phyloP scores from a whole-genome alignment of 1,140 invertebrate species.

The Danaus plexippus region DNA sequence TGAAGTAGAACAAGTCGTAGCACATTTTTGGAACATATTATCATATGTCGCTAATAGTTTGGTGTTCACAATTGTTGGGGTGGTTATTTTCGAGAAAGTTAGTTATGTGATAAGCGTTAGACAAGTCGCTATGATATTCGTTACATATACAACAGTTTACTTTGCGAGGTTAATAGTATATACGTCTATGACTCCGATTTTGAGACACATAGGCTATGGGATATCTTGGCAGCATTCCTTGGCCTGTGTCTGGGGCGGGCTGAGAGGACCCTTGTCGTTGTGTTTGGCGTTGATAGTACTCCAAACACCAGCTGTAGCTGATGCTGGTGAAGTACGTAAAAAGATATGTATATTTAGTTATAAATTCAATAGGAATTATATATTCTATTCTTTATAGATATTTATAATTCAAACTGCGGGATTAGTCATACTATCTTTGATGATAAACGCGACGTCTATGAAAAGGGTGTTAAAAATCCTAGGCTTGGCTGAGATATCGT shows the following conservation, averaged over 20 bases:
- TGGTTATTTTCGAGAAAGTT: slow-evolving; percentile 55
- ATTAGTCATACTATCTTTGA: slow-evolving; percentile 47
- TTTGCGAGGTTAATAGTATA: slow-evolving; percentile 52
- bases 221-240: slow-evolving; percentile 58
- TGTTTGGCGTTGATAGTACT: slow-evolving; percentile 53
- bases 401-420: slow-evolving; percentile 60
- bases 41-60: slow-evolving; percentile 47
- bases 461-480: slow-evolving; percentile 48
- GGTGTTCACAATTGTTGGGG: slow-evolving; percentile 56
- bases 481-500: slow-evolving; percentile 54
- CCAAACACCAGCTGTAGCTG: slow-evolving; percentile 38
- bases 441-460: slow-evolving; percentile 60
- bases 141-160: slow-evolving; percentile 57
- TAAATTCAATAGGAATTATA: slow-evolving; percentile 2
- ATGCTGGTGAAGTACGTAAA: slow-evolving; percentile 45
- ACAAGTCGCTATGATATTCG: slow-evolving; percentile 51
- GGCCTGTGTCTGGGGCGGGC: slow-evolving; percentile 58
- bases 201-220: slow-evolving; percentile 47
- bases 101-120: slow-evolving; percentile 43
- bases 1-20: slow-evolving; percentile 47
- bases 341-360: background rate
- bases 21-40: slow-evolving; percentile 49
- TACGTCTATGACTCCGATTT: slow-evolving; percentile 45
- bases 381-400: slow-evolving; percentile 32
- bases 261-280: slow-evolving; percentile 47